These are phyloP conservation scores for Gymnothorax reevesii DNA, from an alignment of 2,797 vertebrate genomes.

Conservation along the genomic window DNA sequence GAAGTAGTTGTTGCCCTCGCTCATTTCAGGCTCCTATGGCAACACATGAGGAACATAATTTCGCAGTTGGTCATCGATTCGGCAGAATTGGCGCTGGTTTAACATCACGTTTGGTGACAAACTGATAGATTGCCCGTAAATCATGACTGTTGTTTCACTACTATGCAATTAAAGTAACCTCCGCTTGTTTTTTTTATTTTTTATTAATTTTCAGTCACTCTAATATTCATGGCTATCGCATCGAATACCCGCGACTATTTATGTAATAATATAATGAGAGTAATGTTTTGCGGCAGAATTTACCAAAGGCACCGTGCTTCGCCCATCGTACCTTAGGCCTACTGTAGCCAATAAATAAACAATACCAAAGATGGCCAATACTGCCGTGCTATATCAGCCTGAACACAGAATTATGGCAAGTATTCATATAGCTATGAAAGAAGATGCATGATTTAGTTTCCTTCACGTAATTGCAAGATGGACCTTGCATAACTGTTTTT, in stretches of 20 bases:
- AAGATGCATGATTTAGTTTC: background rate
- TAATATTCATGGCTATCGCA: background rate
- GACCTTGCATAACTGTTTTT: background rate
- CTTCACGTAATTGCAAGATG: background rate
- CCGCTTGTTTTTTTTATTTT: background rate
- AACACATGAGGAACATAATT: background rate
- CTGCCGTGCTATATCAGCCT: background rate
- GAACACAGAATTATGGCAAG: background rate
- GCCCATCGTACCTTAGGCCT: background rate
- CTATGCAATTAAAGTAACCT: background rate
- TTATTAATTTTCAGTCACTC: background rate
- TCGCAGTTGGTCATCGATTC: background rate
- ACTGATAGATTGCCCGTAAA: background rate
- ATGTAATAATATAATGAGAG: background rate
- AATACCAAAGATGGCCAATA: background rate
- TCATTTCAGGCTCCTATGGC: background rate
- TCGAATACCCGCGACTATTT: background rate
- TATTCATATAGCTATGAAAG: background rate
- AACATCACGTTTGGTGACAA: background rate
- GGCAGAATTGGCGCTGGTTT: background rate
- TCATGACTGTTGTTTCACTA: background rate
- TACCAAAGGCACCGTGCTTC: background rate
- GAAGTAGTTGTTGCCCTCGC: slow-evolving; percentile 13
- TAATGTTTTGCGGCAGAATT: background rate
- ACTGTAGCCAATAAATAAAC: background rate